Base-by-base conservation (phyloP, 2,797 vertebrate genomes). In the Hydrophis major region DNA sequence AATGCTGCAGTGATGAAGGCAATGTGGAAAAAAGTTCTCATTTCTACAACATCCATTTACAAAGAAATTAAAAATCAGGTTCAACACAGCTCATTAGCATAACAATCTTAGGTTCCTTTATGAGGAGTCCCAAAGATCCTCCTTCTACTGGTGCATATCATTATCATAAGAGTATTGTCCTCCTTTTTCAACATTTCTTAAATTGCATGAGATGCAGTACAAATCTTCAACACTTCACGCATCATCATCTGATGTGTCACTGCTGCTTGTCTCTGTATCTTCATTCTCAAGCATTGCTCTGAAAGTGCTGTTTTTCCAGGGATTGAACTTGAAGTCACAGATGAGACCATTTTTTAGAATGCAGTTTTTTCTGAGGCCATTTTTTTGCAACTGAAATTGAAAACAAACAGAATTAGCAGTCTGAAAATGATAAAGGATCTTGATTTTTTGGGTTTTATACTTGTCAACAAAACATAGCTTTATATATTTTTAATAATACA, bases 231-330 rank as follows among this genome's bases (percentile, higher is more conserved):
- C 86, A 92, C 90, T 96, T 98, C 96, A 98, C 94, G 98, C 95
- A 92, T 97, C 97, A 66, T 98, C 98, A 91, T 98, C 98, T 86
- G 98, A 98, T 37, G 98, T 98, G 97, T 98, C 98, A 60, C 97
- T 98, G 97, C 98, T 98, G 94, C 97, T 98, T 0, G 98, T 98
- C 94, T 98, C 98, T 50, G 98, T 97, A 96, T 98, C 98, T 4
- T 98, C 98, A 88, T 97, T 98, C 91, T 97, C 97, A 93, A 97
- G 74, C 66, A 97, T 91, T 92, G 96, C 94, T 95, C 92, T 97
- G 96, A 98, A 98, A 97, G 96, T 96, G 97, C 96, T 97, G 96
- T 96, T 97, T 97, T 97, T 98, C 98, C 98, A 98, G 6, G 96
- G 91, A 89, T 95, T 96, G 93, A 98, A 97, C 91, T 97, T 97